Evolutionary conservation across 1,140 invertebrate genomes (phyloP).

Genomic region (Heliconius congener): DNA sequence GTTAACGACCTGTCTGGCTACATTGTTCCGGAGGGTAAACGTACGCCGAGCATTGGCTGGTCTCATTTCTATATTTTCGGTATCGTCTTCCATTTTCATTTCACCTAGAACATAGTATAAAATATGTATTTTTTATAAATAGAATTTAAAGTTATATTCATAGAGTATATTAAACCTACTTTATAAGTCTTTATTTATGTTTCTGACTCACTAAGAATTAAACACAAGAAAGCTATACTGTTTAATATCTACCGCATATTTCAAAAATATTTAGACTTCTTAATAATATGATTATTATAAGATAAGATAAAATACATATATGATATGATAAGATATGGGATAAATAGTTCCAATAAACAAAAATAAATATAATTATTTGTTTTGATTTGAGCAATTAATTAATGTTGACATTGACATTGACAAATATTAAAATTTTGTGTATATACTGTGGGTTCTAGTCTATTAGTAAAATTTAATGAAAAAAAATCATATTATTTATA

Average conservation of each 20-base stretch:
- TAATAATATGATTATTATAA: constrained; percentile 14
- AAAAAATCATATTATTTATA: not conserved
- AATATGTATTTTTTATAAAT: not conserved
- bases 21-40: constrained; percentile 58
- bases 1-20: constrained; percentile 68
- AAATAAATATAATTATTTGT: constrained; percentile 15
- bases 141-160: not conserved
- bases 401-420: constrained; percentile 11
- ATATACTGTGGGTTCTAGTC: not conserved
- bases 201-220: constrained; percentile 1
- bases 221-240: not conserved
- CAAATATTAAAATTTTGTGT: not conserved
- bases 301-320: constrained; percentile 22
- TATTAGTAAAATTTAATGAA: not conserved
- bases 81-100: constrained; percentile 54
- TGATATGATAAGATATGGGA: constrained; percentile 20
- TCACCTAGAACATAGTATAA: not conserved
- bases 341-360: constrained; percentile 9
- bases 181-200: not conserved
- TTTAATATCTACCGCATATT: constrained; percentile 1
- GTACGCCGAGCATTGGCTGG: constrained; percentile 50
- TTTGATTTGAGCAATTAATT: constrained; percentile 19
- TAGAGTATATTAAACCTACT: not conserved
- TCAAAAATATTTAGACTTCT: constrained; percentile 14
- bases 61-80: constrained; percentile 52